These are phyloP conservation scores for Gephyroberyx darwinii DNA, from an alignment of 2,797 vertebrate genomes.

Conservation along the genomic window DNA sequence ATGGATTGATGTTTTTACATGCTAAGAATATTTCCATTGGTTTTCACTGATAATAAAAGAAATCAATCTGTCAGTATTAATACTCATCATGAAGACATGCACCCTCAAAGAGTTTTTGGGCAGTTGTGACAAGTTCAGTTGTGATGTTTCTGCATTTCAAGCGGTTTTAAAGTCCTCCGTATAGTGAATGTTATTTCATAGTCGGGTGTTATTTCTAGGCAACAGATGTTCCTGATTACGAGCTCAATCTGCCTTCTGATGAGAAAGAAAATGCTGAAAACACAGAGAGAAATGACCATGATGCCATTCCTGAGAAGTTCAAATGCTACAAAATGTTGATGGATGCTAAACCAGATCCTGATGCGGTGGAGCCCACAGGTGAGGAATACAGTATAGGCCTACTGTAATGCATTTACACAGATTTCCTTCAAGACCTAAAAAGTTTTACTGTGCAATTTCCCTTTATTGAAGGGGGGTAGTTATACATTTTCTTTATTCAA, in stretches of 20 bases:
- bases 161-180: not conserved
- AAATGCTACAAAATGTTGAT: slow-evolving; percentile 75
- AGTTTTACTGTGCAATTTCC: not conserved
- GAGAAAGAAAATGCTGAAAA: slow-evolving; percentile 30
- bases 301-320: slow-evolving; percentile 59
- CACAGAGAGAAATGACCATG: slow-evolving; percentile 31
- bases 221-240: slow-evolving; percentile 51
- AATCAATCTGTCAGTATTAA: no score
- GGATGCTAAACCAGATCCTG: slow-evolving; percentile 66
- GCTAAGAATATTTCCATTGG: not conserved
- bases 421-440: slow-evolving; percentile 34
- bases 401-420: slow-evolving; percentile 32
- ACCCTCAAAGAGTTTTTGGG: no score
- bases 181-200: slow-evolving; percentile 2
- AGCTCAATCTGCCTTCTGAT: slow-evolving; percentile 18
- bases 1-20: not conserved
- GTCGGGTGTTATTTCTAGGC: slow-evolving; percentile 64
- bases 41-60: not conserved
- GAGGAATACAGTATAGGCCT: slow-evolving; percentile 40
- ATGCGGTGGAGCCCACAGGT: slow-evolving; percentile 79
- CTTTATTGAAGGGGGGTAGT: slow-evolving; percentile 15
- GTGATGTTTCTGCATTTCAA: not conserved
- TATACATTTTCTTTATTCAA: slow-evolving; percentile 20
- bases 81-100: no score
- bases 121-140: no score